Conservation (phyloP, 1,140 invertebrate species). For the Eriosoma lanigerum region DNA sequence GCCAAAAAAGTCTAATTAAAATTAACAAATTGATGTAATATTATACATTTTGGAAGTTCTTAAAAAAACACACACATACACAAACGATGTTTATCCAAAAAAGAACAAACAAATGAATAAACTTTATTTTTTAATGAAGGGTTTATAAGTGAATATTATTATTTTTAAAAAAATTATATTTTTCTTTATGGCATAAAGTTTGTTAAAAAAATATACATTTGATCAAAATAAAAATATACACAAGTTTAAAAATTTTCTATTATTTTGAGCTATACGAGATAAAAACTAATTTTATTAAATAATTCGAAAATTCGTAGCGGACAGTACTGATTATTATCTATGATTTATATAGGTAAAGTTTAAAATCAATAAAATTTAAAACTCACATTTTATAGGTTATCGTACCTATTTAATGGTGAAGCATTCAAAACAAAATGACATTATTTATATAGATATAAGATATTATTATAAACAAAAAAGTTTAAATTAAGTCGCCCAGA, state of each 20-base stretch:
- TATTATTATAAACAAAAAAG: too few species aligned
- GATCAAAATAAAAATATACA: conserved; percentile 12
- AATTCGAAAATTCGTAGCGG: neutral
- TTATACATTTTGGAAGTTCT: neutral
- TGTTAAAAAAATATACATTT: neutral
- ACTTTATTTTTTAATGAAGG: conserved; percentile 4
- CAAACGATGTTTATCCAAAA: neutral
- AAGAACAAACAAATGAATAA: neutral
- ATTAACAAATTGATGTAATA: conserved; percentile 8
- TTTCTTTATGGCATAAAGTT: neutral
- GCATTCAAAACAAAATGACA: too few species aligned
- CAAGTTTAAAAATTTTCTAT: neutral
- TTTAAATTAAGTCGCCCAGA: too few species aligned
- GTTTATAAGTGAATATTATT: neutral
- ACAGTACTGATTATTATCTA: too few species aligned
- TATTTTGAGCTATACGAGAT: neutral
- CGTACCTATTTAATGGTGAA: too few species aligned
- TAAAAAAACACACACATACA: neutral
- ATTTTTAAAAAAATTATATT: conserved; percentile 8
- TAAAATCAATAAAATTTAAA: too few species aligned
- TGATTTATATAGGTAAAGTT: too few species aligned
- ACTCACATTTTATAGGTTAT: too few species aligned
- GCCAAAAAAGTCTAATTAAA: conserved; percentile 11
- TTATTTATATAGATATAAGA: too few species aligned
- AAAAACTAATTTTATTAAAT: neutral